Percentiles rank a stretch among this genome's conserved stretches.
phyloP scores from a whole-genome alignment of 1,140 invertebrate genomes.

The Stenopsyche tienmushanensis region DNA sequence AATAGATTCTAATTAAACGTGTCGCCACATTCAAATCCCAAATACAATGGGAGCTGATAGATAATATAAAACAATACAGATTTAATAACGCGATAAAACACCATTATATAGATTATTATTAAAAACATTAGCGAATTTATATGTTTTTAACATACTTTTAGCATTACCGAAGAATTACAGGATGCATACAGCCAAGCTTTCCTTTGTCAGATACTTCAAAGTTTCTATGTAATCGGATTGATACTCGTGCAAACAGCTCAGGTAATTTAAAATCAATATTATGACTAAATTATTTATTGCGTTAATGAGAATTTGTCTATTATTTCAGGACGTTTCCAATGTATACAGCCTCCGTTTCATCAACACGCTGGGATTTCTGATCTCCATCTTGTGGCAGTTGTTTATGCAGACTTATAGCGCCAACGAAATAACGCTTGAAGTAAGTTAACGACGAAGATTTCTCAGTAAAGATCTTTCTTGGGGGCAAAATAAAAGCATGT shows the following conservation, averaged over 20 bases:
- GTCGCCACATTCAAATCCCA: no score
- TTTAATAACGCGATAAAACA: no score
- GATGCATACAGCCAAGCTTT: conserved; percentile 30
- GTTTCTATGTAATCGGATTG: conserved; percentile 36
- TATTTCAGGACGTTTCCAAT: conserved; percentile 36
- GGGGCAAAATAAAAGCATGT: not conserved
- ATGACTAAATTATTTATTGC: not conserved
- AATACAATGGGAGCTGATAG: no score
- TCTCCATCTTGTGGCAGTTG: conserved; percentile 36
- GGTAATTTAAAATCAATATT: conserved; percentile 8
- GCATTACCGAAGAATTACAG: conserved; percentile 32
- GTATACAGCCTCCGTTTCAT: conserved; percentile 33
- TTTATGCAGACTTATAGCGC: conserved; percentile 37
- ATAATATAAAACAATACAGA: no score
- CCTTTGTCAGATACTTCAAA: conserved; percentile 32
- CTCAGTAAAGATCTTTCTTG: no score
- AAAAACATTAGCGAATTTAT: no score
- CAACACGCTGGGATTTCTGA: conserved; percentile 34
- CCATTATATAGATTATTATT: no score
- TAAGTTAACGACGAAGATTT: not conserved
- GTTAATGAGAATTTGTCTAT: no score
- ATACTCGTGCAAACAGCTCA: conserved; percentile 33
- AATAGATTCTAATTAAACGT: no score
- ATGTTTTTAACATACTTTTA: conserved; percentile 25
- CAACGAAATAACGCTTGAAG: conserved; percentile 38